Conservation (phyloP, 1,140 invertebrate genomes). For the Drosophila kurseongensis region DNA sequence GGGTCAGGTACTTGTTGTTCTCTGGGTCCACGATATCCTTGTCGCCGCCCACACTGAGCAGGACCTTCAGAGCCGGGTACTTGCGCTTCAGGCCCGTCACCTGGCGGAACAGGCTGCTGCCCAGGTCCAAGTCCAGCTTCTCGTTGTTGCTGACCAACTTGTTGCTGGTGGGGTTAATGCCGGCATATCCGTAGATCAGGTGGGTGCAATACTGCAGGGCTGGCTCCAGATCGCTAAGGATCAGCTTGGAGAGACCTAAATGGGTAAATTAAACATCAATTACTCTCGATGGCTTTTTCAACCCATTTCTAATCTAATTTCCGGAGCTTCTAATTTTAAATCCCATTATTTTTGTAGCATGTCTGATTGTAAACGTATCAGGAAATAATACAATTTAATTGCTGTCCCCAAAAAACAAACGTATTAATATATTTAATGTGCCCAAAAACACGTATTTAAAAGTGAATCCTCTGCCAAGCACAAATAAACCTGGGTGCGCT, state of each 20-base stretch:
- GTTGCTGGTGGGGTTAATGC: slow-evolving; percentile 89
- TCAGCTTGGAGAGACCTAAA: slow-evolving; percentile 91
- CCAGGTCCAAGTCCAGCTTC: slow-evolving; percentile 89
- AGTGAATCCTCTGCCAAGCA: background rate
- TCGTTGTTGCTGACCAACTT: slow-evolving; percentile 89
- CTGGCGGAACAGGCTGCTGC: slow-evolving; percentile 89
- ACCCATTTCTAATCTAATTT: too few relatives aligned
- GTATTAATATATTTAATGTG: background rate
- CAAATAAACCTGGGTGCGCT: slow-evolving; percentile 5
- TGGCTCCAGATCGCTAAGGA: slow-evolving; percentile 89
- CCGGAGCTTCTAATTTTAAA: too few relatives aligned
- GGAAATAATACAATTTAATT: background rate
- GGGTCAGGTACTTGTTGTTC: slow-evolving; percentile 75
- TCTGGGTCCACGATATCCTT: slow-evolving; percentile 87
- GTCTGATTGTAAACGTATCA: too few relatives aligned
- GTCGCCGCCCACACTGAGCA: slow-evolving; percentile 91
- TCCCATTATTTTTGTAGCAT: too few relatives aligned
- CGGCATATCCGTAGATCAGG: slow-evolving; percentile 94
- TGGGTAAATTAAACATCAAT: background rate
- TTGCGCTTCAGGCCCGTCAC: slow-evolving; percentile 89
- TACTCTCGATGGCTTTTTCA: too few relatives aligned
- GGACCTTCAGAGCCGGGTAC: slow-evolving; percentile 90
- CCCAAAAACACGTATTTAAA: background rate
- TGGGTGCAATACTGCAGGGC: slow-evolving; percentile 93
- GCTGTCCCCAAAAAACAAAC: background rate